These are phyloP conservation scores for Netelia melanura DNA, from an alignment of 2,888 invertebrate genomes.

Conservation along the genomic window DNA sequence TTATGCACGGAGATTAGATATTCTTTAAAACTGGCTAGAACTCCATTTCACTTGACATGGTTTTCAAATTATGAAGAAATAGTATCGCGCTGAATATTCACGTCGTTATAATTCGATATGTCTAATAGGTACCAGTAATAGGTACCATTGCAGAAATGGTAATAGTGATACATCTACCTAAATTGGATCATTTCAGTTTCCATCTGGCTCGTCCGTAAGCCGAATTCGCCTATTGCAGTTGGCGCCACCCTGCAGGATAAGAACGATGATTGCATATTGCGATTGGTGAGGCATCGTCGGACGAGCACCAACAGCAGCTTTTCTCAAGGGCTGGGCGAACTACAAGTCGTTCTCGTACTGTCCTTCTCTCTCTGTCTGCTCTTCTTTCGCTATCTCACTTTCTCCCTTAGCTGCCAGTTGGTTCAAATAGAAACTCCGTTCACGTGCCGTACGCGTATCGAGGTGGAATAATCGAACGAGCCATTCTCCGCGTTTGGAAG, in stretches of 20 bases:
- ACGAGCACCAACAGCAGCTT: constrained; percentile 8
- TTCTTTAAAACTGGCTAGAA: neutral
- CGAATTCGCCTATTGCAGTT: constrained; percentile 19
- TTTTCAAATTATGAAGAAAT: neutral
- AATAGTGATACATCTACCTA: neutral
- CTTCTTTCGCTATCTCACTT: constrained; percentile 9
- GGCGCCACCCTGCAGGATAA: neutral
- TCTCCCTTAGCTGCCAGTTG: constrained; percentile 23
- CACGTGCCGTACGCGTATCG: constrained; percentile 75
- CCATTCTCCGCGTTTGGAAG: constrained; percentile 69
- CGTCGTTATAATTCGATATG: neutral
- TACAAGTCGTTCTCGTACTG: constrained; percentile 7
- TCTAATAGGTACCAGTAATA: neutral
- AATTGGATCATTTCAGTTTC: constrained; percentile 21
- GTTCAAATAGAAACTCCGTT: constrained; percentile 69
- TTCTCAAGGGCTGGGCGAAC: constrained; percentile 15
- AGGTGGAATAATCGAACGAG: constrained; percentile 77
- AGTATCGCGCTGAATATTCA: neutral
- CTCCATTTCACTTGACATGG: neutral
- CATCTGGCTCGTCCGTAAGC: constrained; percentile 17
- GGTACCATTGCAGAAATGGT: neutral
- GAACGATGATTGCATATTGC: constrained; percentile 55
- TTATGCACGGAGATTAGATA: neutral
- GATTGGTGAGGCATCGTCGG: constrained; percentile 29
- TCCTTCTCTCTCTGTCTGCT: neutral